A percentile compares a stretch with the other conserved stretches of the same genome.
phyloP scores from a whole-genome alignment of 2,797 vertebrate species.

The Gila robusta region DNA sequence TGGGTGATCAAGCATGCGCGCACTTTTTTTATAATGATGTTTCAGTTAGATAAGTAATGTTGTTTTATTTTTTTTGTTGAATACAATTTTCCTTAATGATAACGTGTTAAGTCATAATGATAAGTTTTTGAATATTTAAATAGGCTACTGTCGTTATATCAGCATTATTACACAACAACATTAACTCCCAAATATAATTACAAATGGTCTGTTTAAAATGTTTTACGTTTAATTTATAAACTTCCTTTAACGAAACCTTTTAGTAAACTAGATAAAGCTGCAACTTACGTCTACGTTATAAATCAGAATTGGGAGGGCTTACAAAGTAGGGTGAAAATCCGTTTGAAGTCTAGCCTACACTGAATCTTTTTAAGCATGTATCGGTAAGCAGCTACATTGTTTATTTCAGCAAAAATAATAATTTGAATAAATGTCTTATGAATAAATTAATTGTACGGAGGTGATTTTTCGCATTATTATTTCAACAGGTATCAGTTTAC shows the following conservation, averaged over 20 bases:
- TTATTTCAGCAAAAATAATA: neutral
- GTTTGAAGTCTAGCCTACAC: neutral
- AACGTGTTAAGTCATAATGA: neutral
- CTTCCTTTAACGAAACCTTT: neutral
- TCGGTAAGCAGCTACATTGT: slow-evolving; percentile 1
- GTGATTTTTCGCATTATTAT: neutral
- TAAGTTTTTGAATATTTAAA: neutral
- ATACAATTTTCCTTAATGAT: neutral
- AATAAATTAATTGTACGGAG: neutral
- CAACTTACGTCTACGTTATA: neutral
- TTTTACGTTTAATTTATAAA: neutral
- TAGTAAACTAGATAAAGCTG: neutral
- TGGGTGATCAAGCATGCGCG: neutral
- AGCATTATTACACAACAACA: neutral
- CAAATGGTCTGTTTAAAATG: neutral
- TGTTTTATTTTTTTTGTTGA: neutral
- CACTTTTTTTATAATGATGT: neutral
- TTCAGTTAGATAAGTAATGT: too few relatives aligned
- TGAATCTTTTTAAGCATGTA: neutral
- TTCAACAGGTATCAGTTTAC: slow-evolving; percentile 40
- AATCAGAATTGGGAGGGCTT: neutral
- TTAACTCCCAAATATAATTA: neutral
- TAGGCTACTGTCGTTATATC: neutral
- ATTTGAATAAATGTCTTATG: neutral
- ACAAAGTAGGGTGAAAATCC: neutral